These are phyloP conservation scores for Cosmorhoe ocellata DNA, from an alignment of 2,888 invertebrate species.

Conservation along the genomic window DNA sequence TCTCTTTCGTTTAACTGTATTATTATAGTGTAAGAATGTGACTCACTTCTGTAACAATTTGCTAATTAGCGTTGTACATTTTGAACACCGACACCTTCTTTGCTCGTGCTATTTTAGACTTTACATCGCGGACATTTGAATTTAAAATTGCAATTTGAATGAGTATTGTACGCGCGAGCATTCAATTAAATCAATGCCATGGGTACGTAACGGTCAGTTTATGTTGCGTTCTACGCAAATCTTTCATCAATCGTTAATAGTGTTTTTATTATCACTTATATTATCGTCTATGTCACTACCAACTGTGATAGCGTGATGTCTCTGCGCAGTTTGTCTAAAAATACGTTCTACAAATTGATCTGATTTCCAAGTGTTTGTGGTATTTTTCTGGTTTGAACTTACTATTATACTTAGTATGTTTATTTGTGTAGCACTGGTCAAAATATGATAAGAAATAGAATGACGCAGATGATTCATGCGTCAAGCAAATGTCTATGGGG, in stretches of 20 bases:
- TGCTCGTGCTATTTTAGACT: conserved; percentile 50
- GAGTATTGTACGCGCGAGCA: conserved; percentile 70
- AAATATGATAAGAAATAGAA: conserved; percentile 7
- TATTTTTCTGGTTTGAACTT: conserved; percentile 23
- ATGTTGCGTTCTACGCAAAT: conserved; percentile 47
- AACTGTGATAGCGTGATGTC: conserved; percentile 65
- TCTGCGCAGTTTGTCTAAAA: conserved; percentile 68
- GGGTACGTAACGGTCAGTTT: conserved; percentile 68
- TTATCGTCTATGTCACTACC: conserved; percentile 63
- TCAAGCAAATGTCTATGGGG: conserved; percentile 3
- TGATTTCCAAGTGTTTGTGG: conserved; percentile 3
- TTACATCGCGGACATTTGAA: conserved; percentile 45
- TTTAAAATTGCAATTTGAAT: conserved; percentile 43
- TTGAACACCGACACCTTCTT: conserved; percentile 38
- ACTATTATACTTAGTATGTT: too few species aligned
- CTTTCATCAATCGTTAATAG: too few species aligned
- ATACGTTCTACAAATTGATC: conserved; percentile 39
- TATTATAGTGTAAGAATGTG: conserved; percentile 54
- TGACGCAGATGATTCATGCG: conserved; percentile 16
- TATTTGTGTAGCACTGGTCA: conserved; percentile 3
- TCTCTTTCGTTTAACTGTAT: conserved; percentile 51
- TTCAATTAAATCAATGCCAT: conserved; percentile 68
- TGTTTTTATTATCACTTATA: conserved; percentile 69
- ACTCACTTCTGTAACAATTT: conserved; percentile 60
- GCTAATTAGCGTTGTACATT: conserved; percentile 68